Evolutionary conservation across 1,140 invertebrate genomes (phyloP), one percentile per base, ranked within the genome.

Genomic region (Holcopasites calliopsidis): DNA sequence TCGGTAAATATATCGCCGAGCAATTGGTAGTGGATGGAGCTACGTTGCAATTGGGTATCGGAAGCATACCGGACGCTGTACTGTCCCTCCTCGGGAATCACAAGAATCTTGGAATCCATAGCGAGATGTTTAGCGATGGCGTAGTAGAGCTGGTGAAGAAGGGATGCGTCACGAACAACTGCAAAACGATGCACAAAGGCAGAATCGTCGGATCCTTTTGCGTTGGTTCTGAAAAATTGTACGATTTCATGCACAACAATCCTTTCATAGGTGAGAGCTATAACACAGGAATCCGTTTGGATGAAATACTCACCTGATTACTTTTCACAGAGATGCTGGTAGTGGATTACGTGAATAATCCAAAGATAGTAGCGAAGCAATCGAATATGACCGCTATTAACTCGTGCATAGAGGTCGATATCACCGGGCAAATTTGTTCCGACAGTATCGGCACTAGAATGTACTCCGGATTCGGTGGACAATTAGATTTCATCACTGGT

Each of bases 401-500:
- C 92, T 98, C 97, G 0, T 98, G 97, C 88, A 98, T 99, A 83
- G 98, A 99, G 91, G 95, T 99, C 0, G 98, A 99, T 90, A 91
- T 99, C n/a, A 98, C 97, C 2, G 98, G 98, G 1, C 98, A 99
- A 92, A 94, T 99, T 3, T 94, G 95, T 69, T 95, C 97, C 0
- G 98, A 99, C 87, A 98, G 97, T 61, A 98, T 99, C 87, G 96
- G 96, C 65, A 95, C 96, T 3, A 93, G 95, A 57, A 97, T 99
- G 94, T 99, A 96, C 88, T 99, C 97, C 10, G 98, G 97, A 13
- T 96, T 96, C 80, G 97, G 97, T 40, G 98, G 97, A 1, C 97
- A 99, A 88, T 95, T 99, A n/a, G 98, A 99, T 91, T 99, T 99
- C 86, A 96, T 99, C 73, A 93, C 96, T 58, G 98, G 97, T n/a